Evolutionary conservation across 2,113 vertebrate genomes (phyloP).

Genomic region (Coreoperca whiteheadi): DNA sequence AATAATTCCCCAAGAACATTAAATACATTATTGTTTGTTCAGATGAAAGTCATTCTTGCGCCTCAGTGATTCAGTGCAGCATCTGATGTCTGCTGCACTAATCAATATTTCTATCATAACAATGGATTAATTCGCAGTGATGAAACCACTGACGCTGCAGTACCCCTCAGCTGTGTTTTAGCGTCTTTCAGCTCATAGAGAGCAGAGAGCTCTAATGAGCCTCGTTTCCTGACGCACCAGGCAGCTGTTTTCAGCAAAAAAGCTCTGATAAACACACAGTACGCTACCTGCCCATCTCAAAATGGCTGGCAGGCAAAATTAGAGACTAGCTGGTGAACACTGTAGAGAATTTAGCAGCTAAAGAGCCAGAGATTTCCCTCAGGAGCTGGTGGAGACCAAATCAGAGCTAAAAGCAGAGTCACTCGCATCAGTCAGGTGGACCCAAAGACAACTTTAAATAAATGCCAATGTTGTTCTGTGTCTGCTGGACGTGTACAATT

Average conservation of each 20-base stretch:
- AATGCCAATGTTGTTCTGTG: no score
- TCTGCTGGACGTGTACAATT: no score
- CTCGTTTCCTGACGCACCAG: background rate
- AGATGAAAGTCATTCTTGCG: background rate
- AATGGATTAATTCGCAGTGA: no score
- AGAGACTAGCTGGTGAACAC: background rate
- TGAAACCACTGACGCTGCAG: no score
- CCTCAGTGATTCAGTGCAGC: background rate
- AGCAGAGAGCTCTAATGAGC: background rate
- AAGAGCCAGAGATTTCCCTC: background rate
- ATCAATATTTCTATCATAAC: no score
- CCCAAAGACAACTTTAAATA: no score
- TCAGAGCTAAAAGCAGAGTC: background rate
- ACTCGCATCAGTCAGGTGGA: no score
- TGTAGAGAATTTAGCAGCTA: background rate
- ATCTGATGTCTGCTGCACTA: no score
- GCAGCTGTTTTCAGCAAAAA: background rate
- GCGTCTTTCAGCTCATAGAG: no score
- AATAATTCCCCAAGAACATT: constrained; percentile 42
- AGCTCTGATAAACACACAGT: no score
- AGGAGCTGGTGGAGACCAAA: background rate
- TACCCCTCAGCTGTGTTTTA: no score
- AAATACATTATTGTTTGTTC: constrained; percentile 31
- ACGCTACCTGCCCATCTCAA: no score
- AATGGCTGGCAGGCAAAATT: background rate